phyloP scores from a whole-genome alignment of 2,113 vertebrate species.

The Aramus guarauna region DNA sequence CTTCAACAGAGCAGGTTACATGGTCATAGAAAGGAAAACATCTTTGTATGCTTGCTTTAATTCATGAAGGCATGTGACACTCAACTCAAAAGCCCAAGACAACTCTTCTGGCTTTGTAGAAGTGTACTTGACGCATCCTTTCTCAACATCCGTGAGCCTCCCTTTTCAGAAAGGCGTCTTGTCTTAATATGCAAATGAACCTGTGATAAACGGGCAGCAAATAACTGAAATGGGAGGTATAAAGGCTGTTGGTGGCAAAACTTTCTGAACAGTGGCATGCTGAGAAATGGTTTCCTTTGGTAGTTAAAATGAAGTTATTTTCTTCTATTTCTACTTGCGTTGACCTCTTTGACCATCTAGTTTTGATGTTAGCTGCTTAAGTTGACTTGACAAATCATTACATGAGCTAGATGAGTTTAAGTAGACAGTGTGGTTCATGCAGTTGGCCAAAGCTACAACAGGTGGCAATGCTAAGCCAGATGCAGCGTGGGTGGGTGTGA shows the following conservation, averaged over 20 bases:
- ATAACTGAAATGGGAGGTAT: background rate
- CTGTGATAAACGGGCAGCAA: background rate
- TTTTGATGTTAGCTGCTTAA: background rate
- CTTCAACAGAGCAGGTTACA: no score
- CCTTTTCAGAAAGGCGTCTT: background rate
- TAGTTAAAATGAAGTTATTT: background rate
- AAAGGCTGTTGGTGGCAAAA: background rate
- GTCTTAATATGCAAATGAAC: background rate
- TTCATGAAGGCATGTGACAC: background rate
- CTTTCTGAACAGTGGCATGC: background rate
- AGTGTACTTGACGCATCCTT: background rate
- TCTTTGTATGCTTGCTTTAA: background rate
- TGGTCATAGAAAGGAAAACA: background rate
- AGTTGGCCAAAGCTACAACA: background rate
- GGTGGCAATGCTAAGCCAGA: background rate
- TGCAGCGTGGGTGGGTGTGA: background rate
- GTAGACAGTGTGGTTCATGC: background rate
- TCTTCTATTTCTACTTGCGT: background rate
- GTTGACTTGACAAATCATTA: background rate
- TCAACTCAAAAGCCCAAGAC: background rate
- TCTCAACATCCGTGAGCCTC: accelerated
- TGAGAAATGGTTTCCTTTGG: background rate
- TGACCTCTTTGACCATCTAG: background rate
- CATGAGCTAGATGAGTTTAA: background rate
- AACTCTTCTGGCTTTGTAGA: background rate